A percentile compares a stretch with the other conserved stretches of the same genome.
phyloP scores from a whole-genome alignment of 1,140 invertebrate genomes.

The Nasonia giraulti region DNA sequence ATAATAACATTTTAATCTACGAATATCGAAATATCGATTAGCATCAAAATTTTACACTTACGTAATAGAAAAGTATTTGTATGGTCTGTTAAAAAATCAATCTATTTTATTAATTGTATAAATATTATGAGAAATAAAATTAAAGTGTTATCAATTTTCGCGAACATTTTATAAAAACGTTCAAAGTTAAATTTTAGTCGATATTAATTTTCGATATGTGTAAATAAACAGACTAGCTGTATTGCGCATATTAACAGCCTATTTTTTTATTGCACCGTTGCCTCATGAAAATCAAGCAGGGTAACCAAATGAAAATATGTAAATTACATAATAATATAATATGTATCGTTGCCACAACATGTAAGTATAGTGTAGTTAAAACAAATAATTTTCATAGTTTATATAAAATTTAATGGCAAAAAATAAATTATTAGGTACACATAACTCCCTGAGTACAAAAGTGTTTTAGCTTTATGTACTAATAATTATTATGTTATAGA shows the following conservation, averaged over 20 bases:
- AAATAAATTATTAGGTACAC: slow-evolving; percentile 65
- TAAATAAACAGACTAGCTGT: slow-evolving; percentile 38
- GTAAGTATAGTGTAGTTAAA: slow-evolving; percentile 64
- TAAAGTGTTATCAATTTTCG: slow-evolving; percentile 47
- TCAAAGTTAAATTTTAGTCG: slow-evolving; percentile 42
- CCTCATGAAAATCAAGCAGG: slow-evolving; percentile 50
- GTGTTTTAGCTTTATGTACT: slow-evolving; percentile 70
- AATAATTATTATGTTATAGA: slow-evolving; percentile 54
- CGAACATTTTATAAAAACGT: slow-evolving; percentile 50
- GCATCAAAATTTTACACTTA: slow-evolving; percentile 12
- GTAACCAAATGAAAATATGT: slow-evolving; percentile 65
- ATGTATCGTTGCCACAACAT: slow-evolving; percentile 55
- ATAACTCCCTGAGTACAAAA: slow-evolving; percentile 66
- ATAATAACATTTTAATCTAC: background rate
- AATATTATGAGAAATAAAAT: slow-evolving; percentile 36
- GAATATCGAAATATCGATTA: background rate
- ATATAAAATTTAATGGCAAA: slow-evolving; percentile 57
- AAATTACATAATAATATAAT: slow-evolving; percentile 59
- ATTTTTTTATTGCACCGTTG: slow-evolving; percentile 48
- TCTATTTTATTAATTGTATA: slow-evolving; percentile 49
- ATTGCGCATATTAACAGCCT: slow-evolving; percentile 41
- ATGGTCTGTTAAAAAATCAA: slow-evolving; percentile 38
- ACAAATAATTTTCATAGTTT: slow-evolving; percentile 52
- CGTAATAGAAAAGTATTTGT: slow-evolving; percentile 10
- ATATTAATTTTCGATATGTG: slow-evolving; percentile 45